Evolutionary conservation across 2,888 invertebrate genomes (phyloP), one percentile per base, ranked within the genome.

Genomic region (Drosophila buzzatii): DNA sequence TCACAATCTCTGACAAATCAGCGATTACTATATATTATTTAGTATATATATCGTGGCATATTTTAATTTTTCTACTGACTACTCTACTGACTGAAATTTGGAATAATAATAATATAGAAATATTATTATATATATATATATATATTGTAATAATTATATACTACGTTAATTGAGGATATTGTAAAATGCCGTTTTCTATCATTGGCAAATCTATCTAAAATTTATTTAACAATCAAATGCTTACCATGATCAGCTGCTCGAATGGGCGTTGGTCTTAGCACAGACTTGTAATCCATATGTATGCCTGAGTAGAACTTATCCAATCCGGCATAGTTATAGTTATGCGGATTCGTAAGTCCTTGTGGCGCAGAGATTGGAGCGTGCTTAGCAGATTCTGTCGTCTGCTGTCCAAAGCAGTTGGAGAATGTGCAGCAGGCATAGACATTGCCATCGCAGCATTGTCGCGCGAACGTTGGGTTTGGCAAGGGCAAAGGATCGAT

Each of bases 201-300:
- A 12, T 12, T 49, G 2, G n/a, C 2, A 27, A 27, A 27, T 27
- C 6, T 7, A 23, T 45, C 14, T 6, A 12, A 9, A 4, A n/a
- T n/a, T 3, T 16, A 27, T 16, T n/a, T 0, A 27, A 16, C 27
- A 39, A 6, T 5, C 1, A 27, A 27, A 1, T 37, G 33, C 87
- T 89, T 81, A 92, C 92, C 91, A 70, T 90, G 77, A 62, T 91
- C 91, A 18, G 89, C 60, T 1, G 85, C 89, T n/a, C 92, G 82
- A 42, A 92, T 86, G 4, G 92, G 92, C 27, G 90, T 91, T 3
- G 92, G 92, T 56, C 93, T 82, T 9, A 92, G 80, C 35, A 92
- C 82, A 3, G 92, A 82, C 51, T 91, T 92, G 66, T 89, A 89
- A 81, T 92, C 92, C 85, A 88, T 81, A 74, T 81, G 90, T 27